Percentiles rank a stretch among this genome's conserved stretches.
These are phyloP conservation scores for Scrobipalpa costella DNA, from an alignment of 2,888 invertebrate species.

Conservation along the genomic window DNA sequence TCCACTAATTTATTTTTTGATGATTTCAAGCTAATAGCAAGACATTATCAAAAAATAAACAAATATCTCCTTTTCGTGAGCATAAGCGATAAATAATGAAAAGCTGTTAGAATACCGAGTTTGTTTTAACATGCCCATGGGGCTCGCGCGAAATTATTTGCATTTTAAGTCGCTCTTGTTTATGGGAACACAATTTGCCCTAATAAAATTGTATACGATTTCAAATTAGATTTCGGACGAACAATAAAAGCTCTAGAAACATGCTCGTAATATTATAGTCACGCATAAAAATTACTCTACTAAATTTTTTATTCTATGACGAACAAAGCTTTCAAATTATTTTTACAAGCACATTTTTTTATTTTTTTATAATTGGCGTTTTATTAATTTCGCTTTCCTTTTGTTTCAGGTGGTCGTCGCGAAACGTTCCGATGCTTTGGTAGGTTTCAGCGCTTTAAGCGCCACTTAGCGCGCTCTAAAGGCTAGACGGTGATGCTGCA, in stretches of 20 bases:
- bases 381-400: slow-evolving; percentile 81
- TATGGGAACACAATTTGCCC: slow-evolving; percentile 59
- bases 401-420: slow-evolving; percentile 80
- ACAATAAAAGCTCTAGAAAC: slow-evolving; percentile 3
- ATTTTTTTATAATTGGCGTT: slow-evolving; percentile 72
- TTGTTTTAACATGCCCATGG: slow-evolving; percentile 76
- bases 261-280: neutral
- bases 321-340: slow-evolving; percentile 20
- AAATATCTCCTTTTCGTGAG: slow-evolving; percentile 66
- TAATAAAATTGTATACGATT: slow-evolving; percentile 10
- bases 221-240: slow-evolving; percentile 4
- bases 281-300: neutral
- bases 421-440: slow-evolving; percentile 64
- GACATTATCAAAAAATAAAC: slow-evolving; percentile 73
- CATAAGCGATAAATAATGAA: slow-evolving; percentile 72
- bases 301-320: neutral
- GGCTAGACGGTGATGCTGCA: slow-evolving; percentile 24
- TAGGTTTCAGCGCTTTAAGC: slow-evolving; percentile 55
- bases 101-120: slow-evolving; percentile 74
- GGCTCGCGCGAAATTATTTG: slow-evolving; percentile 71
- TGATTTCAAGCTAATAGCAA: slow-evolving; percentile 34
- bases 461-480: slow-evolving; percentile 55
- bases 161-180: slow-evolving; percentile 72
- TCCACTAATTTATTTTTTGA: no score
- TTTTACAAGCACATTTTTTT: slow-evolving; percentile 45